Percentiles rank a stretch among this genome's conserved stretches.
Evolutionary conservation across 2,888 invertebrate species (phyloP).

Genomic region (Caenorhabditis imperialis): DNA sequence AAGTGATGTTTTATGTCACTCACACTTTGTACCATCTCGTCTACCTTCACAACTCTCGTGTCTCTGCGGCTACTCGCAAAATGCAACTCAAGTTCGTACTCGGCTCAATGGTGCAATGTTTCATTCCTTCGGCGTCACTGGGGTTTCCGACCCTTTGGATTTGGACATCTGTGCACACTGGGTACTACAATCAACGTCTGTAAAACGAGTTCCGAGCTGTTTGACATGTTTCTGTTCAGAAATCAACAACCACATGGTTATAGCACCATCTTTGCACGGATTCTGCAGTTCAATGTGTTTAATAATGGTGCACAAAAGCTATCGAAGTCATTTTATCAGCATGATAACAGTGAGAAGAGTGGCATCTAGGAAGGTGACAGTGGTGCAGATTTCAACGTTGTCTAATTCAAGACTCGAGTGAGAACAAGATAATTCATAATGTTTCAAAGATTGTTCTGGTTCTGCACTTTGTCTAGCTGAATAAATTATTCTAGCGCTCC

Average conservation of each 20-base stretch:
- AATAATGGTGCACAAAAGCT: conserved; percentile 16
- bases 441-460: no score
- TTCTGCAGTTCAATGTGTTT: conserved; percentile 13
- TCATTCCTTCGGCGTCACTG: conserved; percentile 6
- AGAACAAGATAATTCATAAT: no score
- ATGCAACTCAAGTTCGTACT: conserved; percentile 29
- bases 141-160: conserved; percentile 25
- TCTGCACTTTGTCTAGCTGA: no score
- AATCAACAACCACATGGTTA: conserved; percentile 24
- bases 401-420: no score
- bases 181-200: conserved; percentile 36
- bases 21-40: conserved; percentile 31
- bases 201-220: no score
- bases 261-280: conserved; percentile 15
- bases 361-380: no score
- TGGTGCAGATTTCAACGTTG: no score
- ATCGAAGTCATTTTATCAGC: conserved; percentile 13
- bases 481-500: no score
- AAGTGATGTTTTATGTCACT: conserved; percentile 2
- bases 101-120: not conserved
- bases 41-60: conserved; percentile 11
- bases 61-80: conserved; percentile 13
- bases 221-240: conserved; percentile 2
- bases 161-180: conserved; percentile 22
- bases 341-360: conserved; percentile 9